Base-by-base conservation (phyloP, 1,140 invertebrate species). In the Cardiocondyla obscurior region DNA sequence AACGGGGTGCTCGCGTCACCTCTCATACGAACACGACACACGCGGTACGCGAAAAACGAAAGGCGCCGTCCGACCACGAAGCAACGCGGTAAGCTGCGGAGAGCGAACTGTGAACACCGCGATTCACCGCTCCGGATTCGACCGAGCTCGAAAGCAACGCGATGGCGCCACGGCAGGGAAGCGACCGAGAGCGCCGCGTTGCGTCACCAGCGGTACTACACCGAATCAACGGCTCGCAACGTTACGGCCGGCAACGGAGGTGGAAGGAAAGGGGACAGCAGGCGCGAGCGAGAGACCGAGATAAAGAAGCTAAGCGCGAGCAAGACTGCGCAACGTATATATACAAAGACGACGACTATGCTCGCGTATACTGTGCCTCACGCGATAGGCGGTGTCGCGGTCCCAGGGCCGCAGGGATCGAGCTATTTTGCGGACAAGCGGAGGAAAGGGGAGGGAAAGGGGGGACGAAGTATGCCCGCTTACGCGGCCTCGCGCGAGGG, bases 61-160 rank as follows among this genome's bases (percentile, higher is more conserved):
- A 51, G 14, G 30, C 46, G 19, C 25, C 25, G 55, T 53, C 12
- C 10, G n/a, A 42, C 12, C 28, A 33, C 39, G 2, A 2, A 74
- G 30, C 19, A 25, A 19, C 62, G 2, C 74, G 62, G 36, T 30
- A 58, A 60, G 73, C 46, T 51, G 84, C 87, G 16, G 16, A 79
- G 83, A 84, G 82, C 86, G 55, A 88, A 88, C 87, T 88, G 86
- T 65, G 76, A 57, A n/a, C 49, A 22, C 85, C 82, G 86, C 57
- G 55, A 60, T 44, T 19, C 30, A 53, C 44, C 44, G 58, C 44
- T 25, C 57, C 19, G 22, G 3, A 22, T 4, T 55, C 57, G 57
- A 3, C 10, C 10, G 28, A 14, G 58, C 46, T 58, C 49, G 51
- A 4, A 8, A 39, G 55, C 55, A 53, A 88, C 86, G 57, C 67